Evolutionary conservation across 2,113 vertebrate genomes (phyloP), one percentile per base, ranked within the genome.

Genomic region (Phalacrocorax carbo): DNA sequence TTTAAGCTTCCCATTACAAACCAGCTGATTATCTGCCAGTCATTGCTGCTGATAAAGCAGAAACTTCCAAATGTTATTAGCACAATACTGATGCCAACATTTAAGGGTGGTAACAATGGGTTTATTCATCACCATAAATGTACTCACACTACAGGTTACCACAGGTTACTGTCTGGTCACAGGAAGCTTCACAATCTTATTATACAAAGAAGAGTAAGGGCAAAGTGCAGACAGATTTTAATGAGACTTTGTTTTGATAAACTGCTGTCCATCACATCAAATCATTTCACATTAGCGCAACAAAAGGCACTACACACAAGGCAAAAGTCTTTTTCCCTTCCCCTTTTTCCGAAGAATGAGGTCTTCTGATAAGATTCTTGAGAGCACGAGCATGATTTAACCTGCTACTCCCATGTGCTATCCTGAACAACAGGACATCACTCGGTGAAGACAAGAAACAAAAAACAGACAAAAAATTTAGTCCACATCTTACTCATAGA

Each of bases 241-340:
- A 98, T 97, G 97, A 98, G 97, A 98, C 97, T 94, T 90, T 98
- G 97, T 97, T 98, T 97, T 98, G 97, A 98, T 97, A 97, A 98
- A 97, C 93, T 98, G 88, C 90, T 96, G 92, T 97, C 94, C 92
- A 97, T 98, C 96, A 94, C 94, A 96, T 96, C 19, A 9, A 98
- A 98, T 97, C 71, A 97, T 82, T 97, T 98, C 96, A 97, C 97
- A 97, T 97, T 94, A 97, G 94, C 0, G 11, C 82, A 97, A 54
- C 60, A 96, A 97, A 96, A 93, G 84, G 46, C 79, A 79, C 34
- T n/a, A 88, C 40, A 70, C 30, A 94, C 81, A 69, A 78, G 84
- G 92, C 93, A 96, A 86, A 97, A 96, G 95, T 96, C 90, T 71
- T 90, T 87, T 58, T 52, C 42, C 42, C 44, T 75, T 91, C 20